phyloP scores from a whole-genome alignment of 2,113 vertebrate species.

The Glaucidium brasilianum region DNA sequence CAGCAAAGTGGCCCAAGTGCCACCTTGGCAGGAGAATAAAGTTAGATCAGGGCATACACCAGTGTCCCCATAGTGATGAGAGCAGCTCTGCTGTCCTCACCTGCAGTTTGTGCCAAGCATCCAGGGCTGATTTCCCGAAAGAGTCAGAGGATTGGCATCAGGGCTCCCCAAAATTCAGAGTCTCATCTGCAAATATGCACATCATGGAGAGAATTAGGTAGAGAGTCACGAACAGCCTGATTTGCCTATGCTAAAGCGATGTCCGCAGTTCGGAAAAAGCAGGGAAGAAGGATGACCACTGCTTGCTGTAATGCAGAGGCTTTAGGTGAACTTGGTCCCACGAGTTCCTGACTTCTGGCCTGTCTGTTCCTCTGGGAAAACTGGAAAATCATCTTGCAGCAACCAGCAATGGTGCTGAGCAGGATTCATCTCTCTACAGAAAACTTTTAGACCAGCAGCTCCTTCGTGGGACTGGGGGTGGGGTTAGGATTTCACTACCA shows the following conservation, averaged over 20 bases:
- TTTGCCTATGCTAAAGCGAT: not conserved
- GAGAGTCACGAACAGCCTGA: not conserved
- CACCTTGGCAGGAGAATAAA: not conserved
- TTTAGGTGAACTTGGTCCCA: not conserved
- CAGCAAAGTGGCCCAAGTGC: not conserved
- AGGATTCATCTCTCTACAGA: not conserved
- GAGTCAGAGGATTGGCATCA: not conserved
- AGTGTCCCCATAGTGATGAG: accelerated
- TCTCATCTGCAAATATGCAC: not conserved
- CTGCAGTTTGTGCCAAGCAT: not conserved
- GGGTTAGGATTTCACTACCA: not conserved
- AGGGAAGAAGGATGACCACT: not conserved
- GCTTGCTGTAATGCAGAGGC: not conserved
- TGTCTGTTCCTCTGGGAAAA: not conserved
- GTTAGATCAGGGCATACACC: not conserved
- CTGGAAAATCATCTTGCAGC: not conserved
- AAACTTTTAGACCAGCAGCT: not conserved
- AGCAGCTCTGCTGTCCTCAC: not conserved
- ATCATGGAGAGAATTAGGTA: too few relatives aligned
- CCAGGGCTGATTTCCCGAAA: not conserved
- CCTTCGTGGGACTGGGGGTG: accelerated
- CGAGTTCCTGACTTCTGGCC: not conserved
- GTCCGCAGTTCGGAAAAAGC: not conserved
- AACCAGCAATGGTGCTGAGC: not conserved
- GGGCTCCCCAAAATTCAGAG: not conserved